These are phyloP conservation scores for Triplophysa yarkandensis DNA, from an alignment of 2,797 vertebrate species.

Conservation along the genomic window DNA sequence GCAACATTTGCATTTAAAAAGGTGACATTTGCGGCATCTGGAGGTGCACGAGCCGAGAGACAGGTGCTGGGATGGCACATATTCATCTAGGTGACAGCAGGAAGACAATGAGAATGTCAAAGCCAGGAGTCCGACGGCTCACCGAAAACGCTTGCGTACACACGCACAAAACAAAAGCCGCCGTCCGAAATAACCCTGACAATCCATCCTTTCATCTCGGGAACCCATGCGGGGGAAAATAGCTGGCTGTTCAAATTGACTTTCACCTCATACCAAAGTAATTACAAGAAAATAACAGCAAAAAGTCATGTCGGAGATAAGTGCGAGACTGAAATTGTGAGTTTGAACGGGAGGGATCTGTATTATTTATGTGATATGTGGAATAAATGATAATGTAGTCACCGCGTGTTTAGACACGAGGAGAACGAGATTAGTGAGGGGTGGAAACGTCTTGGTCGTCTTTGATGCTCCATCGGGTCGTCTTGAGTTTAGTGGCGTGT, in stretches of 20 bases:
- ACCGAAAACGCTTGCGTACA: not conserved
- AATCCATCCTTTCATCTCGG: constrained; percentile 13
- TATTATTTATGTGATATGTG: constrained; percentile 36
- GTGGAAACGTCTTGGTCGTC: not conserved
- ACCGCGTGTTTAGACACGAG: constrained; percentile 23
- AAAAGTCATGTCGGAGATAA: constrained; percentile 6
- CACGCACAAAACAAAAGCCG: not conserved
- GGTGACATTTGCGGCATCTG: constrained; percentile 71
- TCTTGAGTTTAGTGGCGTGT: constrained; percentile 12
- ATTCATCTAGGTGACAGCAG: constrained; percentile 51
- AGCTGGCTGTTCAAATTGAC: constrained; percentile 16
- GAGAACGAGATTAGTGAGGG: constrained; percentile 11
- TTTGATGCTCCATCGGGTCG: constrained; percentile 11
- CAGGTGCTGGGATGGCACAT: constrained; percentile 47
- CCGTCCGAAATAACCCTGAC: constrained; percentile 23
- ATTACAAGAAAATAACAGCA: constrained; percentile 22
- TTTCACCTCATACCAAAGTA: constrained; percentile 24
- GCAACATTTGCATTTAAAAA: constrained; percentile 79
- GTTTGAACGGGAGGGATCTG: not conserved
- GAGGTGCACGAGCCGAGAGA: constrained; percentile 35
- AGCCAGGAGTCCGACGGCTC: constrained; percentile 25
- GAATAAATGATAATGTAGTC: constrained; percentile 28
- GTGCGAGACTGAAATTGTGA: not conserved
- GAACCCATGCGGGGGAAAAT: constrained; percentile 22
- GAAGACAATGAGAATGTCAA: constrained; percentile 54